Conservation (phyloP, 2,797 vertebrate species). For the Rhinella marina region DNA sequence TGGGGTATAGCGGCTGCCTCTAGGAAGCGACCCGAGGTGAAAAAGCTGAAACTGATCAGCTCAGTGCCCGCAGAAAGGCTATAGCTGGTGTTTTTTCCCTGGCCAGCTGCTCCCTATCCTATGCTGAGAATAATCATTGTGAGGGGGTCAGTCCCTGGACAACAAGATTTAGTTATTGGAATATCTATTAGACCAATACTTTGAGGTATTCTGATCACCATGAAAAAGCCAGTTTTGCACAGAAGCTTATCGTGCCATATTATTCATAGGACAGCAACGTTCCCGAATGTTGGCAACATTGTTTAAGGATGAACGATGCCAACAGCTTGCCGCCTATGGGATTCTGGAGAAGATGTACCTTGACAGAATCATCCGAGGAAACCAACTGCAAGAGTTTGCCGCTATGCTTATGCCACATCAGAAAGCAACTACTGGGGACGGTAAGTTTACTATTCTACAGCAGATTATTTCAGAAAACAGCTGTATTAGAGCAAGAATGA, state of each 20-base stretch:
- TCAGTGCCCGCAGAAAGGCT: no score
- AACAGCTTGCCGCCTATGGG: constrained; percentile 95
- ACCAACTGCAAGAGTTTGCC: constrained; percentile 96
- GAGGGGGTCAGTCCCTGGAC: no score
- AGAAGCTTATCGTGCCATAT: background rate
- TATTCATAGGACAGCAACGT: constrained; percentile 89
- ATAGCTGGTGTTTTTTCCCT: no score
- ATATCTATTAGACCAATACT: background rate
- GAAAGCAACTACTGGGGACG: constrained; percentile 93
- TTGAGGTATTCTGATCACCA: background rate
- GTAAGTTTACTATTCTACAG: constrained; percentile 64
- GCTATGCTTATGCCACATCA: constrained; percentile 99
- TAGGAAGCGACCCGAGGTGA: no score
- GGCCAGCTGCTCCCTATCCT: no score
- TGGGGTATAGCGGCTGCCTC: no score
- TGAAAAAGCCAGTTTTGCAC: background rate
- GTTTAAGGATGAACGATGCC: constrained; percentile 98
- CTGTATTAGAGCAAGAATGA: background rate
- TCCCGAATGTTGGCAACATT: constrained; percentile 98
- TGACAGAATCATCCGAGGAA: constrained; percentile 95
- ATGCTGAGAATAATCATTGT: no score
- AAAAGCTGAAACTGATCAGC: no score
- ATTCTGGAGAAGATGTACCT: constrained; percentile 99
- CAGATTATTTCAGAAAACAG: no score
- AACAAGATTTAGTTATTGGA: background rate